Percentiles rank a stretch among this genome's conserved stretches.
phyloP scores from a whole-genome alignment of 2,888 invertebrate genomes.

The Leptinotarsa tumamoca region DNA sequence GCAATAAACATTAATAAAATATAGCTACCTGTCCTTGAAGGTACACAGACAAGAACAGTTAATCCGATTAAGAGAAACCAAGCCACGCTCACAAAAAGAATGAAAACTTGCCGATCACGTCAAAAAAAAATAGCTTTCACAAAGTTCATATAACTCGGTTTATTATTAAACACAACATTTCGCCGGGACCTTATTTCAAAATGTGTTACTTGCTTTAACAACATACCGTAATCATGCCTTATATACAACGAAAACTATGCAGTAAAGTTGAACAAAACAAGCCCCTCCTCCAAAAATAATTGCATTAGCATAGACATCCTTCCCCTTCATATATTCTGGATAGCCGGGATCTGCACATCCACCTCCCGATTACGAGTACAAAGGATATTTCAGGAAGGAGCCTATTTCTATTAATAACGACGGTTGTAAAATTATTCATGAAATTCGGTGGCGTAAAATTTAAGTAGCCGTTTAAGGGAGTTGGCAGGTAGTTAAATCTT shows the following conservation, averaged over 20 bases:
- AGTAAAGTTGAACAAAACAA: neutral
- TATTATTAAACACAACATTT: too few relatives aligned
- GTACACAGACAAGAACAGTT: too few relatives aligned
- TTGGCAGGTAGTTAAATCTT: conserved; percentile 20
- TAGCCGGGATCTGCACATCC: neutral
- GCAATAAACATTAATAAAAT: too few relatives aligned
- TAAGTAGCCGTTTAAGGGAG: conserved; percentile 22
- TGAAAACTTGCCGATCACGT: too few relatives aligned
- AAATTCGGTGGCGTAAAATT: conserved; percentile 22
- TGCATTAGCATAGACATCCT: conserved; percentile 3
- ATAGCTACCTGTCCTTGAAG: too few relatives aligned
- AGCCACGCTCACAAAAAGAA: too few relatives aligned
- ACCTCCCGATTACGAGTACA: neutral
- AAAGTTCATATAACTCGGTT: too few relatives aligned
- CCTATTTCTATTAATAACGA: conserved; percentile 12
- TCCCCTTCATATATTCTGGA: neutral
- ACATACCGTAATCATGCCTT: neutral
- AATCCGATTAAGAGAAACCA: too few relatives aligned
- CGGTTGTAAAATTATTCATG: conserved; percentile 25
- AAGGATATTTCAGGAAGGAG: conserved; percentile 14
- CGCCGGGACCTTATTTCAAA: neutral
- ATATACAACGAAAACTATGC: neutral
- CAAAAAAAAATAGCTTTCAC: too few relatives aligned
- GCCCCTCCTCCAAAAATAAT: neutral
- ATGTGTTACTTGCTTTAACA: neutral